Conservation (phyloP, 2,888 invertebrate genomes). For the Noctua janthe region DNA sequence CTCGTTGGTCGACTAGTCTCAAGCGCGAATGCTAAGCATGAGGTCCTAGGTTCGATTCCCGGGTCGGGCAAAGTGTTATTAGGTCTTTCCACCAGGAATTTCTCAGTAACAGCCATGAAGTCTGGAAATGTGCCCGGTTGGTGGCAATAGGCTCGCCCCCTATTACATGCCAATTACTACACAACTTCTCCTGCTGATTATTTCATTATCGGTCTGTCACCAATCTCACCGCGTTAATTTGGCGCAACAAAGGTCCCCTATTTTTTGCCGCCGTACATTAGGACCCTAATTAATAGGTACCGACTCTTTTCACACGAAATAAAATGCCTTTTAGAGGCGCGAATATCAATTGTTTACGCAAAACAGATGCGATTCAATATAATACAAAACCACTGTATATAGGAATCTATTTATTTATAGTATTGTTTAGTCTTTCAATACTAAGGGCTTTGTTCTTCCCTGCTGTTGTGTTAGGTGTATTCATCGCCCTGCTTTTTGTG, state of each 20-base stretch:
- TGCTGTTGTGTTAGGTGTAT: conserved; percentile 40
- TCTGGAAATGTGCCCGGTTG: no score
- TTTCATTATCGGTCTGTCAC: not conserved
- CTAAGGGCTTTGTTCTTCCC: conserved; percentile 44
- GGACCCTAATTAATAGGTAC: conserved; percentile 29
- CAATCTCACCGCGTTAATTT: not conserved
- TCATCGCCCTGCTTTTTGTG: conserved; percentile 44
- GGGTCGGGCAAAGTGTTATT: no score
- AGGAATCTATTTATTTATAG: conserved; percentile 16
- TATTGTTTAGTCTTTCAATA: conserved; percentile 41
- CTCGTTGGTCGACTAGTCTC: no score
- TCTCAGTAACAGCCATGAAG: no score
- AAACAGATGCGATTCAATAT: conserved; percentile 24
- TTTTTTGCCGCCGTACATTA: conserved; percentile 15
- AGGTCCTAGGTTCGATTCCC: no score
- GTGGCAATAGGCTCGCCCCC: no score
- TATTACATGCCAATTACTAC: not conserved
- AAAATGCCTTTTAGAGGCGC: not conserved
- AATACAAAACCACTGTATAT: conserved; percentile 12
- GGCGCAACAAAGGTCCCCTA: not conserved
- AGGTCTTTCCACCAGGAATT: no score
- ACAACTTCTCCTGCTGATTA: not conserved
- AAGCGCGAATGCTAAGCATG: no score
- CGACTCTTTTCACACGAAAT: not conserved
- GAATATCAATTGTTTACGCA: conserved; percentile 25